Conservation (phyloP, 1,140 invertebrate species). For the Dendrolimus punctatus region DNA sequence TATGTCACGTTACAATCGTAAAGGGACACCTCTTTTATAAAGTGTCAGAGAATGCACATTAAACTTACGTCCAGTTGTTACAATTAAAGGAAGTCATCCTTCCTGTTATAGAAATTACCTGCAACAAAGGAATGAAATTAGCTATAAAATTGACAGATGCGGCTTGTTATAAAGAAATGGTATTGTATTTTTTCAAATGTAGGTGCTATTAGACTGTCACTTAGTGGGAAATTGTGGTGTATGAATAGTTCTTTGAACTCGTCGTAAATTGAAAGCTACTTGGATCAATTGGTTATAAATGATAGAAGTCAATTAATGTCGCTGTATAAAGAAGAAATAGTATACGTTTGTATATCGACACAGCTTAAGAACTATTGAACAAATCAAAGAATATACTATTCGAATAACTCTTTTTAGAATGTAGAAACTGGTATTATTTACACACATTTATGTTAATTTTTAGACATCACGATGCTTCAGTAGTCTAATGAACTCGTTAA, state of each 20-base stretch:
- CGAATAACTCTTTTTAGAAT: too few species aligned
- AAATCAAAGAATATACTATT: too few species aligned
- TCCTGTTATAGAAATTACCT: slow-evolving; percentile 35
- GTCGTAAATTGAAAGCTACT: neutral
- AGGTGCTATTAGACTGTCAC: neutral
- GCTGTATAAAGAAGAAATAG: too few species aligned
- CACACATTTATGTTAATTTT: too few species aligned
- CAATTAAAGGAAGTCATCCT: slow-evolving; percentile 22
- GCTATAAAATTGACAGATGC: slow-evolving; percentile 5
- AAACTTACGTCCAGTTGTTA: slow-evolving; percentile 8
- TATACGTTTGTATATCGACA: too few species aligned
- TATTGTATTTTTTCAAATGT: neutral
- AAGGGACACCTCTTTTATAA: slow-evolving; percentile 10
- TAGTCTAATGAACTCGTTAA: too few species aligned
- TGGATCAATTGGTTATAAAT: neutral
- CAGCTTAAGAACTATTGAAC: too few species aligned
- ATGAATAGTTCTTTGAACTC: neutral
- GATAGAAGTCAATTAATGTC: too few species aligned
- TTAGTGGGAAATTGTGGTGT: too few species aligned
- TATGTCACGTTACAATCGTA: slow-evolving; percentile 26
- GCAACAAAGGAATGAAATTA: slow-evolving; percentile 23
- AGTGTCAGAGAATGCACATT: slow-evolving; percentile 19
- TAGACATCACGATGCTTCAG: too few species aligned
- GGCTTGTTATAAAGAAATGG: slow-evolving; percentile 4
- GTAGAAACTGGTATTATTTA: too few species aligned